Percentiles rank a stretch among this genome's conserved stretches.
Evolutionary conservation across 2,797 vertebrate genomes (phyloP).

Genomic region (Acestrorhynchus altus): DNA sequence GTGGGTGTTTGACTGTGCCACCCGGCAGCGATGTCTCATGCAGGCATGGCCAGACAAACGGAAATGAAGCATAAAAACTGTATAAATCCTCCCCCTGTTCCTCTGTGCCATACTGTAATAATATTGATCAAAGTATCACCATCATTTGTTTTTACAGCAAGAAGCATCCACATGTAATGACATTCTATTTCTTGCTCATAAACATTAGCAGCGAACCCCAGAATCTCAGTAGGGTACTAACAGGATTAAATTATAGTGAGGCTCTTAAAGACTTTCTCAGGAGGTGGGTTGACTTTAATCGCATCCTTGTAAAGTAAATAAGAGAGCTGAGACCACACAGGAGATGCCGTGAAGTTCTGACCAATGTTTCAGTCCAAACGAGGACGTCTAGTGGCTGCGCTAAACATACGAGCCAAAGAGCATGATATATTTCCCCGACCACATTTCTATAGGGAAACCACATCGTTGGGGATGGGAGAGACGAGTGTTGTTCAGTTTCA

Average conservation of each 20-base stretch:
- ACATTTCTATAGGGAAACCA: slow-evolving; percentile 42
- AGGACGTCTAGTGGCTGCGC: slow-evolving; percentile 44
- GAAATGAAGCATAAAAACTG: slow-evolving; percentile 18
- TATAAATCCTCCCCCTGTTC: slow-evolving; percentile 12
- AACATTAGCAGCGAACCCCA: slow-evolving; percentile 57
- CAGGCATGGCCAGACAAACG: slow-evolving; percentile 46
- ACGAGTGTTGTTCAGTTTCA: slow-evolving; percentile 34
- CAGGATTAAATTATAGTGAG: slow-evolving; percentile 9
- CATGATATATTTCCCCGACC: slow-evolving; percentile 19
- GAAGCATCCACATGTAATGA: slow-evolving; percentile 33
- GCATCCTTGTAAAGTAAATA: slow-evolving; percentile 48
- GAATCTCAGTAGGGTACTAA: neutral
- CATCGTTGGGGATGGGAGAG: slow-evolving; percentile 19
- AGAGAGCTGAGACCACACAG: slow-evolving; percentile 65
- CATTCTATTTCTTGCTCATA: slow-evolving; percentile 49
- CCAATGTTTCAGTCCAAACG: slow-evolving; percentile 24
- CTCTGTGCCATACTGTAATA: neutral
- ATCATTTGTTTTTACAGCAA: slow-evolving; percentile 45
- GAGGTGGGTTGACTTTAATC: slow-evolving; percentile 55
- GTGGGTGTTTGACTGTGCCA: neutral
- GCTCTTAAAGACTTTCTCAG: slow-evolving; percentile 49
- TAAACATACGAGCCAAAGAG: slow-evolving; percentile 12
- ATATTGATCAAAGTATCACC: slow-evolving; percentile 27
- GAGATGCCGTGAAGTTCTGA: slow-evolving; percentile 32
- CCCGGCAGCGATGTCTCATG: slow-evolving; percentile 20